Evolutionary conservation across 1,140 invertebrate genomes (phyloP), one percentile per base, ranked within the genome.

Genomic region (Drosophila orena): DNA sequence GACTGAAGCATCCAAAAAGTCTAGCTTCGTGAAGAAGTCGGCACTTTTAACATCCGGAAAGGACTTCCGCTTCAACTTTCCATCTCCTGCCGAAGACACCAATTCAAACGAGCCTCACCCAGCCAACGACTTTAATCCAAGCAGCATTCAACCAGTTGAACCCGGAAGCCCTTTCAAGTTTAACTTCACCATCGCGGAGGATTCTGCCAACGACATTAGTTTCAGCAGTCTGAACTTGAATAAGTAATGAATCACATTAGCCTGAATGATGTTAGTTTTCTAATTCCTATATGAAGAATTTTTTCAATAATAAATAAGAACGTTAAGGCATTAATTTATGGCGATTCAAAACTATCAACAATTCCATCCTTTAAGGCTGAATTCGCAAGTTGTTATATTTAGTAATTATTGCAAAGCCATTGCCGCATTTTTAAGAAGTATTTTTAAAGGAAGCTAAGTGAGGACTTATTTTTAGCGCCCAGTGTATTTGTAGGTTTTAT

Each of bases 21-120:
- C 93, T 7, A 68, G 93, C 20, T 95, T 95, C 86, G 58, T 95
- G 0, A 94, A 92, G 76, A 95, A 94, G 80, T 92, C 93, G 2
- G 74, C 85, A 0, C 66, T 93, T 4, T 37, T 91, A 11, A 88
- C 71, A 24, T 75, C 77, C 0, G 90, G 88, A 3, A 91, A 89
- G 49, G 85, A 90, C 42, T 93, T 93, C 77, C 92, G 92, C 59
- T 93, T 93, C 50, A 91, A 93, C 70, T 93, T 93, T 86, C 15
- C 68, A 5, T 44, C 53, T 14, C 68, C 76, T 15, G 55, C 46
- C 44, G 15, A 27, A n/a, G 58, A 55, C 22, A 24, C 49, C 3
- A 59, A 65, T 38, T 58, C 22, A 22, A 43, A 30, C 27, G 37
- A 70, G 17, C 11, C 49, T 12, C n/a, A 57, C 3, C 12, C n/a